Percentiles rank a stretch among this genome's conserved stretches.
Conservation (phyloP, 2,113 vertebrate species). For the Carassius gibelio region DNA sequence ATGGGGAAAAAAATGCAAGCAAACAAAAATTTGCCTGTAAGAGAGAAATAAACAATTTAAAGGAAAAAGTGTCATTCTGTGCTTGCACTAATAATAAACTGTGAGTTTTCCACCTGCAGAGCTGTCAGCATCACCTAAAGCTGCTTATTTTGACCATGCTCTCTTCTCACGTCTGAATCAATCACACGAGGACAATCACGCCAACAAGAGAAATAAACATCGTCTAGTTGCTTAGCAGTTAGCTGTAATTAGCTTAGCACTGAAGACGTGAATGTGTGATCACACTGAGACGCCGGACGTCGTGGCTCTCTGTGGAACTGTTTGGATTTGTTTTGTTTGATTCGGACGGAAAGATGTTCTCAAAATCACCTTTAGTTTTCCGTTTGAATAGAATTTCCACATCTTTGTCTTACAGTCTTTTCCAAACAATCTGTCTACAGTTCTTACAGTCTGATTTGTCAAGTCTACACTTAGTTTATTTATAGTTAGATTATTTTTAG, state of each 20-base stretch:
- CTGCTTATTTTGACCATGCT: not conserved
- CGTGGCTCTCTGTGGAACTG: not conserved
- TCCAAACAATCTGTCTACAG: not conserved
- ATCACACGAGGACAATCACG: not conserved
- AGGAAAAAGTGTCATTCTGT: not conserved
- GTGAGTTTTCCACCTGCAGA: not conserved
- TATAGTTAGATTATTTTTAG: not conserved
- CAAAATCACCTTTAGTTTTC: constrained; percentile 7
- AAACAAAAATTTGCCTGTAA: not conserved
- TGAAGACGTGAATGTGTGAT: constrained; percentile 7
- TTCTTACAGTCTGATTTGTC: not conserved
- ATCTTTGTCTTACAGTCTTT: not conserved
- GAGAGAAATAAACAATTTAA: not conserved
- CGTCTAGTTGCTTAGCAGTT: not conserved
- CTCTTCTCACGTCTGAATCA: not conserved
- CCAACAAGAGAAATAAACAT: not conserved
- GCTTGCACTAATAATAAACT: not conserved
- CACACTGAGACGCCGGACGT: not conserved
- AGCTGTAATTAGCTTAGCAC: constrained; percentile 35
- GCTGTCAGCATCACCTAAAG: constrained; percentile 7
- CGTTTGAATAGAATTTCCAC: not conserved
- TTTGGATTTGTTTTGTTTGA: constrained; percentile 1
- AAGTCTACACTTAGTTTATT: not conserved
- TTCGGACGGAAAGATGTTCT: constrained; percentile 3
- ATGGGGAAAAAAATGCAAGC: too few species aligned